Evolutionary conservation across 2,797 vertebrate genomes (phyloP).

Genomic region (Labeo calbasu): DNA sequence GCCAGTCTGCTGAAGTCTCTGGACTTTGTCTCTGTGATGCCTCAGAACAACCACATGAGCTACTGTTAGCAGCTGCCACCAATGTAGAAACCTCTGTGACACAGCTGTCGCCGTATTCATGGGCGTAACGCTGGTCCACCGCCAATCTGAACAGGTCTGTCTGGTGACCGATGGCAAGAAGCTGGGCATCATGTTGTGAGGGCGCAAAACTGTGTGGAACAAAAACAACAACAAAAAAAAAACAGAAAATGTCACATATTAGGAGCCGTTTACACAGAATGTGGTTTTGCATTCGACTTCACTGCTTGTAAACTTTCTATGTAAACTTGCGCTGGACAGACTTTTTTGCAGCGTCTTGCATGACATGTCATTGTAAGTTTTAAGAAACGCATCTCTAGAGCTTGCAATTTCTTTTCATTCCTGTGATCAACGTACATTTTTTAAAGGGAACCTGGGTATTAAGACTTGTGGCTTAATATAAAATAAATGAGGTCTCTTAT

Average conservation of each 20-base stretch:
- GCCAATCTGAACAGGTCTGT: conserved; percentile 80
- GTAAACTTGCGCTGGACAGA: background rate
- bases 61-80: background rate
- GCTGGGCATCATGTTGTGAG: conserved; percentile 67
- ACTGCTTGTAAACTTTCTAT: conserved; percentile 1
- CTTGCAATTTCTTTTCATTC: background rate
- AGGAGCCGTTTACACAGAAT: background rate
- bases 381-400: background rate
- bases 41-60: conserved; percentile 2
- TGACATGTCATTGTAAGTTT: background rate
- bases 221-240: background rate
- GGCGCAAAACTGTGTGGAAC: conserved; percentile 66
- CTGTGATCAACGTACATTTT: background rate
- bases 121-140: conserved; percentile 79
- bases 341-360: background rate
- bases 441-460: too few relatives aligned
- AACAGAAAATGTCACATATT: background rate
- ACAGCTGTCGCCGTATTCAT: conserved; percentile 77
- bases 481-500: too few relatives aligned
- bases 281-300: background rate
- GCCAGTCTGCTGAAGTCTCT: conserved; percentile 33
- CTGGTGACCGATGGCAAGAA: conserved; percentile 73
- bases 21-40: conserved; percentile 6
- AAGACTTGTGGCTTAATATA: background rate
- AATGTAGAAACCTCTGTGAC: conserved; percentile 47